phyloP scores from a whole-genome alignment of 2,888 invertebrate species.

The Aspidiotus rigidus region DNA sequence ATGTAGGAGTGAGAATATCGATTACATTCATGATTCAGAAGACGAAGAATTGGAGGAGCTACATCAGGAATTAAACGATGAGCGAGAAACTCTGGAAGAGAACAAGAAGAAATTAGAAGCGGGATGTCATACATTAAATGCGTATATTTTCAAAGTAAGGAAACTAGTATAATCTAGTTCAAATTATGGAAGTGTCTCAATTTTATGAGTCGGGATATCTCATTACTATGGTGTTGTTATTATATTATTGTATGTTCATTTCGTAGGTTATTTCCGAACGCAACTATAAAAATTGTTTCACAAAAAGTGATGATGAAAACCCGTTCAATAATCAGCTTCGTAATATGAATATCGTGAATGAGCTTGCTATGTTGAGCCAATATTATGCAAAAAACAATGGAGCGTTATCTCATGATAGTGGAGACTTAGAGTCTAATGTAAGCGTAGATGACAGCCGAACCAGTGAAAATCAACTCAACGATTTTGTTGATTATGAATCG shows the following conservation, averaged over 20 bases:
- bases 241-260: conserved; percentile 6
- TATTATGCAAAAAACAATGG: conserved; percentile 26
- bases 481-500: conserved; percentile 27
- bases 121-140: conserved; percentile 10
- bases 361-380: conserved; percentile 25
- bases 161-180: background rate
- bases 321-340: conserved; percentile 16
- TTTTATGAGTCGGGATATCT: background rate
- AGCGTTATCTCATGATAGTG: conserved; percentile 6
- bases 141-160: conserved; percentile 20
- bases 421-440: conserved; percentile 24
- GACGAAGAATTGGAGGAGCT: conserved; percentile 1
- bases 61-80: conserved; percentile 11
- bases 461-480: conserved; percentile 25
- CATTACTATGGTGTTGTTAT: background rate
- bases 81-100: conserved; percentile 7
- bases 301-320: conserved; percentile 8
- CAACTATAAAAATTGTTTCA: conserved; percentile 5
- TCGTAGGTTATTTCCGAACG: conserved; percentile 13
- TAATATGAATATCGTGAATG: conserved; percentile 27
- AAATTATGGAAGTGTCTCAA: background rate
- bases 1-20: too few species aligned
- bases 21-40: too few species aligned
- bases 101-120: conserved; percentile 19
- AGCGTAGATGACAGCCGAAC: conserved; percentile 26